Evolutionary conservation across 1,140 invertebrate genomes (phyloP), one percentile per base, ranked within the genome.

Genomic region (Stratiolaelaps scimitus): DNA sequence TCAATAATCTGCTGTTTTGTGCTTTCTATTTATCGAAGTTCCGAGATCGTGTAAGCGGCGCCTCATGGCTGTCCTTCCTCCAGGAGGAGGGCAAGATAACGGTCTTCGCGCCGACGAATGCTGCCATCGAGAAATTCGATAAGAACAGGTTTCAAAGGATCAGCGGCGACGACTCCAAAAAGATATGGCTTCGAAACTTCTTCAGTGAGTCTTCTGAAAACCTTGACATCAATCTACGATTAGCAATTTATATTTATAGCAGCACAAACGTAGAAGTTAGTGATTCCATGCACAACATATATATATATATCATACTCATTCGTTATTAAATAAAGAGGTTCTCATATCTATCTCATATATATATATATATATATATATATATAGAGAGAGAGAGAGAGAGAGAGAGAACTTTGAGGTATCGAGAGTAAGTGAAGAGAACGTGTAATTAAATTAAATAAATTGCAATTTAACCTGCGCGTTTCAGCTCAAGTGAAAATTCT

Each of bases 31-130:
- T 60, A 20, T 26, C 10, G 23, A 15, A 60, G 53, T 60, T 60
- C 53, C 26, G 23, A 26, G 53, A 60, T 17, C 26, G 53, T 13
- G 26, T 60, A 2, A 20, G 15, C 15, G 53, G 53, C 13, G 53
- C 23, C 2, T 20, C 53, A 34, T 60, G 53, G 53, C 23, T 60
- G n/a, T 20, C 15, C 17, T 60, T 67, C 23, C 53, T 71, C 23
- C 30, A 72, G 6, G 67, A 71, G 34, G 65, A 70, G 5, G 67
- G 70, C 46, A 60, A 60, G 13, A 60, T 71, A 0, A 72, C 71
- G 17, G 48, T 72, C 15, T 72, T 72, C 66, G 71, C 70, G 0
- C 71, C 71, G 7, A 72, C 70, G n/a, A 71, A 72, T 47, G 68
- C 68, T 0, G 71, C 71, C 43, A 69, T 72, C 23, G 67, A 66